Base-by-base conservation (phyloP, 2,888 invertebrate species). In the Anthophora plumipes region DNA sequence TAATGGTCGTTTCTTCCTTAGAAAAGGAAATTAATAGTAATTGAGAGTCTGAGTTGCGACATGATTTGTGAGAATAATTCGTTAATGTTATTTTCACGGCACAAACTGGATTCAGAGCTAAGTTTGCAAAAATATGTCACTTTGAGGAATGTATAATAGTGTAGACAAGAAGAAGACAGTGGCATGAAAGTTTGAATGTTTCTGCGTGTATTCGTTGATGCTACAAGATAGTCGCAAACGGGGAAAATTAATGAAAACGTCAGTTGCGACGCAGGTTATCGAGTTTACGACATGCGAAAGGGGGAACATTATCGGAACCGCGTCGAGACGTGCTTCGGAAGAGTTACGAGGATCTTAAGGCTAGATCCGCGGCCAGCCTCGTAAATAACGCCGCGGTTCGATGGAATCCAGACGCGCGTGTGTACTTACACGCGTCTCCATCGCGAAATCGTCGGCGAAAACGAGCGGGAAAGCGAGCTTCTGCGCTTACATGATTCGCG, bases 241-340 rank as follows among this genome's bases (percentile, higher is more conserved):
- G 7, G 17, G 43, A 41, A 57, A 60, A 79, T 79, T 74, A 79
- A 79, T 83, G 63, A 64, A 79, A 79, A 79, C 60, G 48, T 78
- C 61, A 14, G 48, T 48, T 17, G 9, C 22, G 66, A 70, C 37
- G 41, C 55, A 59, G 55, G 67, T 77, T 82, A 59, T 22, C 60
- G 79, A 79, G 22, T 84, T 84, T 72, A 72, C 80, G 69, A 67
- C 55, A 55, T 59, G 69, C 55, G 43, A 74, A 79, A 59, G 48
- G n/a, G 57, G 46, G 57, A 61, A 70, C 63, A 83, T 83, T 82
- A 67, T 74, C 70, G 63, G 57, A 75, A 59, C 73, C 59, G 50
- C 67, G 48, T 68, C 55, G 41, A n/a, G 54, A 22, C 69, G 66
- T 73, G 74, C 71, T 17, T 43, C 25, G 60, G 60, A 69, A 77